phyloP scores from a whole-genome alignment of 2,797 vertebrate genomes.

The Decapterus maruadsi region DNA sequence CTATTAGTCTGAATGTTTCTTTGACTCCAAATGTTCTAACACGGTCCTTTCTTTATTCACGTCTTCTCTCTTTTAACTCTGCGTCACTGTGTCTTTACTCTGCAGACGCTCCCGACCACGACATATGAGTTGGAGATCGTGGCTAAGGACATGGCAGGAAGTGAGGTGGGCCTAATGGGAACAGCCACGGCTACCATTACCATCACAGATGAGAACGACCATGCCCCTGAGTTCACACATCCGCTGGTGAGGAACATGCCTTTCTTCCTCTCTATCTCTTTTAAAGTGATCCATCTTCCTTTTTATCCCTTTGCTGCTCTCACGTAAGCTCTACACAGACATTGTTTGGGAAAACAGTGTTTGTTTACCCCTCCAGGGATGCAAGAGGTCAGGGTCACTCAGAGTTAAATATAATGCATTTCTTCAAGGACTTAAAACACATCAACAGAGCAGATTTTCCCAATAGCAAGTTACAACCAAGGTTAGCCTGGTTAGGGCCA shows the following conservation, averaged over 20 bases:
- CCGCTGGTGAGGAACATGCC: conserved; percentile 73
- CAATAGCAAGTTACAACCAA: neutral
- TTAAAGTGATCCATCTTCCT: neutral
- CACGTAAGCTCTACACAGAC: neutral
- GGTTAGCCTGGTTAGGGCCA: neutral
- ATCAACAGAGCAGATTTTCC: neutral
- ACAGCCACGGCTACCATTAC: conserved; percentile 96
- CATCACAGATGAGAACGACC: conserved; percentile 97
- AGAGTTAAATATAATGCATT: neutral
- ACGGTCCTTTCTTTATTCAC: neutral
- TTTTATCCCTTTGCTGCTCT: neutral
- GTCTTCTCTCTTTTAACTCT: neutral
- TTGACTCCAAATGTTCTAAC: neutral
- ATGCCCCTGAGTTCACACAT: conserved; percentile 96
- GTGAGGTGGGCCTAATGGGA: conserved; percentile 93
- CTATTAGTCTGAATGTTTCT: neutral
- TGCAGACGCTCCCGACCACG: conserved; percentile 93
- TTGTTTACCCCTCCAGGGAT: conserved; percentile 33
- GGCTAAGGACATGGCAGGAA: conserved; percentile 97
- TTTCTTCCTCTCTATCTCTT: neutral
- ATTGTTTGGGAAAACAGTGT: conserved; percentile 8
- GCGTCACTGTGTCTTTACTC: conserved; percentile 22
- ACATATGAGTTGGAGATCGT: conserved; percentile 96
- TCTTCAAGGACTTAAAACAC: conserved; percentile 3
- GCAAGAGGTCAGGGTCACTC: conserved; percentile 31